Conservation (phyloP, 2,888 invertebrate species). For the Rosalia funebris region DNA sequence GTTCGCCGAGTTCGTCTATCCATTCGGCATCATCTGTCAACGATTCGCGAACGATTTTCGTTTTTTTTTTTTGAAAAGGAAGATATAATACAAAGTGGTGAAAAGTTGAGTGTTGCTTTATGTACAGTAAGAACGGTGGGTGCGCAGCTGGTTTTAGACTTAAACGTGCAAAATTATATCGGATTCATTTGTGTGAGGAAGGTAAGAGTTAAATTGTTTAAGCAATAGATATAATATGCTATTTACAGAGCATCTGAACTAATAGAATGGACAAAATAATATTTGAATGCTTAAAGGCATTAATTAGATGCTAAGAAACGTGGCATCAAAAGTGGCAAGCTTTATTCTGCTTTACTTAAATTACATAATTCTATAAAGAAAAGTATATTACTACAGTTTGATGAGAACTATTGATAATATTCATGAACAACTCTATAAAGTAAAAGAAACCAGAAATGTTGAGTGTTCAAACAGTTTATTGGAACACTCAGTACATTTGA, state of each 20-base stretch:
- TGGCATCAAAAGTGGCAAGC: too few relatives aligned
- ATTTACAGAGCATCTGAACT: slow-evolving; percentile 4
- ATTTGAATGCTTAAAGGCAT: neutral
- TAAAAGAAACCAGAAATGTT: too few relatives aligned
- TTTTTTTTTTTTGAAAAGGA: slow-evolving; percentile 14
- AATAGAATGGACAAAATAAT: neutral
- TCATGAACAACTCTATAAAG: too few relatives aligned
- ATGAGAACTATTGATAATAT: too few relatives aligned
- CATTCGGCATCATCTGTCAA: slow-evolving; percentile 49
- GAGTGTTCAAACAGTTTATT: too few relatives aligned
- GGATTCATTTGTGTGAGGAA: neutral
- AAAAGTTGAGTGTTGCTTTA: slow-evolving; percentile 8
- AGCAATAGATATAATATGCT: slow-evolving; percentile 23
- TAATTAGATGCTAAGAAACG: too few relatives aligned
- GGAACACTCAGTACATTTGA: too few relatives aligned
- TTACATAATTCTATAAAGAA: too few relatives aligned
- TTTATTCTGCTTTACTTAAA: too few relatives aligned
- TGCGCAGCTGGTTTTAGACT: slow-evolving; percentile 1
- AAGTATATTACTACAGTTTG: too few relatives aligned
- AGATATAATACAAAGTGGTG: slow-evolving; percentile 19
- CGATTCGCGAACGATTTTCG: slow-evolving; percentile 14
- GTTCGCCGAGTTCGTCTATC: slow-evolving; percentile 42
- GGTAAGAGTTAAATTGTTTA: neutral
- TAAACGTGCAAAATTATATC: neutral
- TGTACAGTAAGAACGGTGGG: slow-evolving; percentile 10